A percentile compares a stretch with the other conserved stretches of the same genome.
These are phyloP conservation scores for Drosophila funebris DNA, from an alignment of 1,140 invertebrate genomes.

Conservation along the genomic window DNA sequence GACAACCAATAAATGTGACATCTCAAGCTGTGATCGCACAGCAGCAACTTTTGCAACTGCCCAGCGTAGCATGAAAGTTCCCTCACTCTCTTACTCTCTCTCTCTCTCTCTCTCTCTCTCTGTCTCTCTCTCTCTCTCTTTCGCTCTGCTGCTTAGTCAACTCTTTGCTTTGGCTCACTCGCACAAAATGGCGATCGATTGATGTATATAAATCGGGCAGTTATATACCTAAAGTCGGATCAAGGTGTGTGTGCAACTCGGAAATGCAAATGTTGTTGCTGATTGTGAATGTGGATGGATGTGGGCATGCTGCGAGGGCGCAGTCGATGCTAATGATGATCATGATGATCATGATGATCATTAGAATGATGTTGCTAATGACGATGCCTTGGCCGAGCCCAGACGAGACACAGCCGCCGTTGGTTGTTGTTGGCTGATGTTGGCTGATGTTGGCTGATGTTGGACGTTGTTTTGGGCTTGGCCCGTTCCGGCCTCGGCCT, in stretches of 20 bases:
- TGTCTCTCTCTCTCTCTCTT: not conserved
- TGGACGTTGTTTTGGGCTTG: conserved; percentile 32
- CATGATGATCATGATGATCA: conserved; percentile 4
- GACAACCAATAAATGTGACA: conserved; percentile 41
- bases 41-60: conserved; percentile 24
- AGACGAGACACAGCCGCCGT: conserved; percentile 45
- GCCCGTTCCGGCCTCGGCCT: conserved; percentile 44
- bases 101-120: not conserved
- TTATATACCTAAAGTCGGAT: not conserved
- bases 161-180: conserved; percentile 3
- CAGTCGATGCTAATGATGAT: conserved; percentile 21
- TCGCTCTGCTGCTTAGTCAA: not conserved
- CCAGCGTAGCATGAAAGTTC: not conserved
- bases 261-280: conserved; percentile 32
- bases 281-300: conserved; percentile 25
- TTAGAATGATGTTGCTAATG: conserved; percentile 29
- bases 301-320: conserved; percentile 58
- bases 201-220: conserved; percentile 21
- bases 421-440: conserved; percentile 36
- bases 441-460: conserved; percentile 13
- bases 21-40: conserved; percentile 43
- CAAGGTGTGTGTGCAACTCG: not conserved
- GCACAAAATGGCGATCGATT: conserved; percentile 38
- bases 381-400: conserved; percentile 66
- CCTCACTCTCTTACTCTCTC: not conserved